Evolutionary conservation across 2,888 invertebrate species (phyloP).

Genomic region (Lochmaea crataegi): DNA sequence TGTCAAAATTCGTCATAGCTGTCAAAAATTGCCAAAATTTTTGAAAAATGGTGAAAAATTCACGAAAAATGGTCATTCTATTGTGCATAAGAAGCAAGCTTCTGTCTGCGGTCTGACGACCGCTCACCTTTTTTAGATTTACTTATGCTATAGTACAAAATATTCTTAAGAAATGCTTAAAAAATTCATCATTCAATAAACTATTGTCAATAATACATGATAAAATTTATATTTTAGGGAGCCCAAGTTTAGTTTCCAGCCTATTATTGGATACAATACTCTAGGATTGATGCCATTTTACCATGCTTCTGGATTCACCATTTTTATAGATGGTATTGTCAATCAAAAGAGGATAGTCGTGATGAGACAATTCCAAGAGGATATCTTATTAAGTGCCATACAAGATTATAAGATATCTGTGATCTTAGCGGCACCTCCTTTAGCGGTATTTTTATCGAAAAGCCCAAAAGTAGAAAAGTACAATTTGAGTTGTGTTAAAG

Average conservation of each 20-base stretch:
- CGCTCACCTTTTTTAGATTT: no score
- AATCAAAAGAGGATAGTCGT: slow-evolving; percentile 68
- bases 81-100: no score
- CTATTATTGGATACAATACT: slow-evolving; percentile 10
- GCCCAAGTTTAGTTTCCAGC: not conserved
- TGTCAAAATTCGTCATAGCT: no score
- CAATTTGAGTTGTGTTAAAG: slow-evolving; percentile 77
- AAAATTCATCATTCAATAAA: no score
- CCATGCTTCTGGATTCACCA: slow-evolving; percentile 81
- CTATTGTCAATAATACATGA: no score
- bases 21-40: no score
- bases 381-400: slow-evolving; percentile 75
- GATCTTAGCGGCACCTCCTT: slow-evolving; percentile 78
- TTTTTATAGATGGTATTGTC: slow-evolving; percentile 69
- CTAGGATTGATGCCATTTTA: slow-evolving; percentile 83
- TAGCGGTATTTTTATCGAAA: slow-evolving; percentile 85
- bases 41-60: no score
- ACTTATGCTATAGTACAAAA: no score
- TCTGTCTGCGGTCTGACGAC: no score
- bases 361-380: slow-evolving; percentile 70
- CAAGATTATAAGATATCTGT: slow-evolving; percentile 73
- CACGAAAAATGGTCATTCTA: no score
- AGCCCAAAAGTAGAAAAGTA: slow-evolving; percentile 81
- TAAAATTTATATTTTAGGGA: slow-evolving; percentile 7
- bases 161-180: no score